phyloP scores from a whole-genome alignment of 2,888 invertebrate genomes.

The Drosophila quinaria region DNA sequence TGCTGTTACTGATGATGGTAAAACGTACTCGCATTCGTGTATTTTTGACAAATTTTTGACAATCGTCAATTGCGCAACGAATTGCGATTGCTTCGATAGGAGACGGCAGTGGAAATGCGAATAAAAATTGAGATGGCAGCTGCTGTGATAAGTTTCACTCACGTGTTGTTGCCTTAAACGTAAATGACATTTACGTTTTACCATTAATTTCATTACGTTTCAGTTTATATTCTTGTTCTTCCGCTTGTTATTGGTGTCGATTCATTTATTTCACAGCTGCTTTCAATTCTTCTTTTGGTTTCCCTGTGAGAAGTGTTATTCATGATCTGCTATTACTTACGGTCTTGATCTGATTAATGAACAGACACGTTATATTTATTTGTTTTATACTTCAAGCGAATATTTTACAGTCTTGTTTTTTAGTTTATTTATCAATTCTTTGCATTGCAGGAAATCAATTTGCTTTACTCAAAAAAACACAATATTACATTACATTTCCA shows the following conservation, averaged over 20 bases:
- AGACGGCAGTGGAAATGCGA: conserved; percentile 1
- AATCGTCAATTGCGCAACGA: conserved; percentile 70
- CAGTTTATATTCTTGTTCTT: conserved; percentile 18
- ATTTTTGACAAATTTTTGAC: conserved; percentile 79
- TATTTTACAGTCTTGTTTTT: conserved; percentile 9
- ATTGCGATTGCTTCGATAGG: conserved; percentile 38
- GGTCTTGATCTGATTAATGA: conserved; percentile 21
- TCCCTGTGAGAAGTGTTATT: conserved; percentile 9
- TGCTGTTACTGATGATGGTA: conserved; percentile 22
- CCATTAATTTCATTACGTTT: conserved; percentile 50
- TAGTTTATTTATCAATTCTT: conserved; percentile 11
- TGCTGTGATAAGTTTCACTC: conserved; percentile 66
- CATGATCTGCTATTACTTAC: conserved; percentile 22
- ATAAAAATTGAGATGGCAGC: conserved; percentile 43
- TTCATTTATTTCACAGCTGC: conserved; percentile 36
- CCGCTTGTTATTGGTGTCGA: conserved; percentile 18
- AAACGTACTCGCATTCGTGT: conserved; percentile 53
- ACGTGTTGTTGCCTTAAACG: conserved; percentile 55
- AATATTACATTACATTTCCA: conserved; percentile 35
- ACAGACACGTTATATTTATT: conserved; percentile 22
- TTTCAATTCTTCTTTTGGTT: neutral
- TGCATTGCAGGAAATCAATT: conserved; percentile 19
- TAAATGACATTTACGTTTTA: conserved; percentile 62
- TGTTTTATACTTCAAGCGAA: neutral
- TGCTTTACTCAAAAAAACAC: conserved; percentile 12